Conservation (phyloP, 2,888 invertebrate species). For the Lasioglossum oenotherae region DNA sequence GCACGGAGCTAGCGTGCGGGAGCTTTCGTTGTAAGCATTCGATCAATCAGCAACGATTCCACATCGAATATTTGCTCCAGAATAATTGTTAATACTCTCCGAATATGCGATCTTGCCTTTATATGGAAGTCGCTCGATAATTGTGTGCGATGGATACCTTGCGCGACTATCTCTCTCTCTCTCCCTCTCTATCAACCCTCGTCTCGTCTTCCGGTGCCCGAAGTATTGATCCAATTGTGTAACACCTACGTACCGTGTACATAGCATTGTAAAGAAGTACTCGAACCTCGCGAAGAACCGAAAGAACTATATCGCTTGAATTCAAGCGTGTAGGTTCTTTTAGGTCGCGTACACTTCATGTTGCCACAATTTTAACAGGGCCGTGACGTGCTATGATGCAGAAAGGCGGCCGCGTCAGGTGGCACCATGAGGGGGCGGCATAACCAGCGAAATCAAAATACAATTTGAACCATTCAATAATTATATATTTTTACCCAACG, state of each 20-base stretch:
- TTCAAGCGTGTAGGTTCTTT: not conserved
- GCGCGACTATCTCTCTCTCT: constrained; percentile 28
- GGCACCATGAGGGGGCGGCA: too few relatives aligned
- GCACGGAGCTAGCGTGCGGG: too few relatives aligned
- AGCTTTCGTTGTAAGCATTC: not conserved
- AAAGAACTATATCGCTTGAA: constrained; percentile 11
- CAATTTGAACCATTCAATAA: too few relatives aligned
- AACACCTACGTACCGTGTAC: constrained; percentile 52
- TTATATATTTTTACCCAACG: too few relatives aligned
- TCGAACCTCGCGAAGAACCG: constrained; percentile 28
- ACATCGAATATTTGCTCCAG: not conserved
- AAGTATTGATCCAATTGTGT: constrained; percentile 60
- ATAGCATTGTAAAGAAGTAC: constrained; percentile 45
- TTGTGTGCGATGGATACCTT: constrained; percentile 47
- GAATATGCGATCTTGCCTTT: constrained; percentile 8
- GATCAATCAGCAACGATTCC: not conserved
- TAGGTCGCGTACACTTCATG: not conserved
- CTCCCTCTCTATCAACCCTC: not conserved
- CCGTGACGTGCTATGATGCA: too few relatives aligned
- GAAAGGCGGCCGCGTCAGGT: too few relatives aligned
- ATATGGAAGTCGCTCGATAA: constrained; percentile 54
- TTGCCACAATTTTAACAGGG: not conserved
- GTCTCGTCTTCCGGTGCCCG: constrained; percentile 44
- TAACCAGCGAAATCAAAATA: too few relatives aligned
- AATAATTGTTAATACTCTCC: not conserved